These are phyloP conservation scores for Amaurobius ferox DNA, from an alignment of 2,888 invertebrate genomes.

Conservation along the genomic window DNA sequence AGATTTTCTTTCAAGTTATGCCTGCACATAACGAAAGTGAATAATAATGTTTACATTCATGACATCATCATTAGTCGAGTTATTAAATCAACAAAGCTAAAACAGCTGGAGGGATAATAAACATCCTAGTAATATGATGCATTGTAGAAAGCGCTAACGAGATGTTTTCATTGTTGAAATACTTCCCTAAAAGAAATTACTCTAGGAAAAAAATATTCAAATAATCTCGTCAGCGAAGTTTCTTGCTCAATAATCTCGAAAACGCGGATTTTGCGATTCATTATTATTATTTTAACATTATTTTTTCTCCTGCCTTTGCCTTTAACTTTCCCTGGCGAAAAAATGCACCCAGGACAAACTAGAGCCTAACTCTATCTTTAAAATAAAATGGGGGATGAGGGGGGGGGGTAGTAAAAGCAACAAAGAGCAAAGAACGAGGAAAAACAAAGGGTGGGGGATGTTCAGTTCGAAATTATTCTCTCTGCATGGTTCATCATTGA, in stretches of 20 bases:
- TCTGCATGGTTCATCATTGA: constrained; percentile 62
- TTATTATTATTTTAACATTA: constrained; percentile 4
- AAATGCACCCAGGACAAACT: constrained; percentile 38
- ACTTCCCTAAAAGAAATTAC: background rate
- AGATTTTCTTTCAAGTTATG: background rate
- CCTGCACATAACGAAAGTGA: background rate
- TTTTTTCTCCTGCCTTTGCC: constrained; percentile 7
- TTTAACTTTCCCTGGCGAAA: constrained; percentile 40
- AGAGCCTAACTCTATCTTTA: constrained; percentile 29
- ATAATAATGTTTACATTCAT: background rate
- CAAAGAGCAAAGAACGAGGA: constrained; percentile 24
- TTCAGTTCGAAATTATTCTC: constrained; percentile 43
- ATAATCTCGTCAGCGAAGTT: background rate
- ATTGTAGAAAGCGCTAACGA: background rate
- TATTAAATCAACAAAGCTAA: background rate
- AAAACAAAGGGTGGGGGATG: constrained; percentile 49
- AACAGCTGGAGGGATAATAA: background rate
- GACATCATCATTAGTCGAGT: background rate
- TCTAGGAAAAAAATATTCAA: background rate
- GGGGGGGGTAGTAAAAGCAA: constrained; percentile 11
- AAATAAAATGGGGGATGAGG: constrained; percentile 29
- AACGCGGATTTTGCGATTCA: constrained; percentile 9
- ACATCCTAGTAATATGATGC: background rate
- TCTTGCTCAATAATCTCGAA: background rate
- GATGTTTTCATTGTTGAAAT: background rate